Conservation (phyloP, 2,888 invertebrate species). For the Agapostemon virescens region DNA sequence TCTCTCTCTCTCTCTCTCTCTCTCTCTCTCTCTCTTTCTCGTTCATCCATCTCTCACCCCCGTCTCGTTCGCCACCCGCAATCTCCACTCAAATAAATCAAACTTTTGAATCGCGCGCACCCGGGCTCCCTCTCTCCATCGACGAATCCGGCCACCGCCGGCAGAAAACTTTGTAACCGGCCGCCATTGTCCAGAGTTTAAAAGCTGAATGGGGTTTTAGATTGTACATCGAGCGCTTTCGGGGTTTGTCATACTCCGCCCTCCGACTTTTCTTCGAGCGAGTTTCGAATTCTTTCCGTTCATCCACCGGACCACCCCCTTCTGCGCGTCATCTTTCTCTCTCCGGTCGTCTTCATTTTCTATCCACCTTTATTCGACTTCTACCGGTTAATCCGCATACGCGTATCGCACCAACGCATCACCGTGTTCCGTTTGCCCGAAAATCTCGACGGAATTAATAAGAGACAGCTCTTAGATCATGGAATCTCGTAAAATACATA, state of each 20-base stretch:
- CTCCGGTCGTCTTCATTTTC: slow-evolving; percentile 11
- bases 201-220: slow-evolving; percentile 80
- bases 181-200: slow-evolving; percentile 79
- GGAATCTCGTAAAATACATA: neutral
- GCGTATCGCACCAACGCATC: neutral
- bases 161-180: slow-evolving; percentile 77
- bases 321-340: neutral
- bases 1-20: slow-evolving; percentile 23
- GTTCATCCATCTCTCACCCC: slow-evolving; percentile 19
- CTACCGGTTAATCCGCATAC: slow-evolving; percentile 24
- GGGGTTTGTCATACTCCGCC: slow-evolving; percentile 72
- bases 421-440: neutral
- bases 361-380: slow-evolving; percentile 8
- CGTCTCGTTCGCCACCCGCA: slow-evolving; percentile 71
- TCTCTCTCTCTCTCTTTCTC: slow-evolving; percentile 7
- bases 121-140: slow-evolving; percentile 43
- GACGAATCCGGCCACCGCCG: slow-evolving; percentile 56
- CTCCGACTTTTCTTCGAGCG: slow-evolving; percentile 44
- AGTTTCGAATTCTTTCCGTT: slow-evolving; percentile 72
- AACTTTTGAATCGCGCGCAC: slow-evolving; percentile 77
- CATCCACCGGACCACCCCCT: slow-evolving; percentile 29
- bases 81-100: slow-evolving; percentile 80
- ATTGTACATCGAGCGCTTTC: slow-evolving; percentile 76
- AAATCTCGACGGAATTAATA: neutral
- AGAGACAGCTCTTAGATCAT: neutral